Evolutionary conservation across 2,113 vertebrate genomes (phyloP).

Genomic region (Thryonomys swinderianus): DNA sequence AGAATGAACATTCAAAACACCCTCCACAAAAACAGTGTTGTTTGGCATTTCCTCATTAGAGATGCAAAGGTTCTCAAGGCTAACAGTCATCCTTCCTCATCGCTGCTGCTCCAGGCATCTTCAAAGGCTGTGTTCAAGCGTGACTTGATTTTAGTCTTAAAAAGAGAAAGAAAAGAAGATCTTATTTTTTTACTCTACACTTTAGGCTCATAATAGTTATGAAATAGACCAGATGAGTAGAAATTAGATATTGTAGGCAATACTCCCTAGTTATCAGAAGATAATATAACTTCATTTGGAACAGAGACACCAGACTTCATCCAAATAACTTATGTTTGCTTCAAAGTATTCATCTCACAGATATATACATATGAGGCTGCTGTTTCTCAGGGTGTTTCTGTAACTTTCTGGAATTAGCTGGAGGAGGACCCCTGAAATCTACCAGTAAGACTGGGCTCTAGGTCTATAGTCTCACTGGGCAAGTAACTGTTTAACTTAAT

Average conservation of each 20-base stretch:
- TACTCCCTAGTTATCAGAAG: not conserved
- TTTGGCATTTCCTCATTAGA: not conserved
- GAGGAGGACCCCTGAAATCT: not conserved
- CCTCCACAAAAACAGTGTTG: not conserved
- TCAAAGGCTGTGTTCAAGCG: slow-evolving; percentile 91
- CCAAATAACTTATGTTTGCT: not conserved
- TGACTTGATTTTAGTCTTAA: slow-evolving; percentile 84
- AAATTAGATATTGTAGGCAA: slow-evolving; percentile 41
- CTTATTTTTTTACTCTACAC: slow-evolving; percentile 50
- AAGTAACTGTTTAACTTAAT: not conserved
- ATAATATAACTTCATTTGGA: slow-evolving; percentile 47
- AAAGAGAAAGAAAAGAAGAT: slow-evolving; percentile 26
- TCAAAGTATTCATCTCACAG: not conserved
- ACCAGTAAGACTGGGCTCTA: not conserved
- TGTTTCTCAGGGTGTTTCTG: not conserved
- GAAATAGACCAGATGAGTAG: slow-evolving; percentile 8
- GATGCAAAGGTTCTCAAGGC: not conserved
- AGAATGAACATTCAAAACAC: slow-evolving; percentile 1
- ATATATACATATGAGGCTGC: not conserved
- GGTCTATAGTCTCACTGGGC: not conserved
- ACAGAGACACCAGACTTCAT: not conserved
- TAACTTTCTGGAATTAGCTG: not conserved
- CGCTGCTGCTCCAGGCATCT: slow-evolving; percentile 97
- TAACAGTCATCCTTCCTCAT: slow-evolving; percentile 89
- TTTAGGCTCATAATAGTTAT: slow-evolving; percentile 43